Evolutionary conservation across 2,113 vertebrate species (phyloP).

Genomic region (Scartelaos histophorus): DNA sequence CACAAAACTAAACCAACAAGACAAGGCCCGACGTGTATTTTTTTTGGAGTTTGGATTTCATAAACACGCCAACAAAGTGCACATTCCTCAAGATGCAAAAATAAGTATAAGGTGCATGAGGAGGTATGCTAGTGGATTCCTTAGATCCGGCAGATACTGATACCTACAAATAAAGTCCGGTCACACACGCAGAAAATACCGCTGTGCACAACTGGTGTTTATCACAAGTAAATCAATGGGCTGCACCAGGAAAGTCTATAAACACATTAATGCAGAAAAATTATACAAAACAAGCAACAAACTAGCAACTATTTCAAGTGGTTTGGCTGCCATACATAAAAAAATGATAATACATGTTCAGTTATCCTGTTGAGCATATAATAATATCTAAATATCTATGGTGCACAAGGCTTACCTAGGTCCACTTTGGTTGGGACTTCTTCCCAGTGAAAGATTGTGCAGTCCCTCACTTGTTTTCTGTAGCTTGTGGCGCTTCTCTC

Average conservation of each 20-base stretch:
- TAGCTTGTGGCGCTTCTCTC: background rate
- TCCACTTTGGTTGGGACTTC: constrained; percentile 31
- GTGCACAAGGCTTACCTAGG: constrained; percentile 36
- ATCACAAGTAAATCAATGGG: background rate
- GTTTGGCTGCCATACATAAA: background rate
- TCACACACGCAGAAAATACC: background rate
- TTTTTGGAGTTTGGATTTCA: constrained; percentile 6
- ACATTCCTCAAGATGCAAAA: background rate
- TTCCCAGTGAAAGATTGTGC: constrained; percentile 36
- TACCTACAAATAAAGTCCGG: background rate
- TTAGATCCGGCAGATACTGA: background rate
- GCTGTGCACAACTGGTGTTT: constrained; percentile 1
- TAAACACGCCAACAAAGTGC: background rate
- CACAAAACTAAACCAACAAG: background rate
- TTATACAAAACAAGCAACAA: constrained; percentile 19
- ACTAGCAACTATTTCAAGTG: constrained; percentile 46
- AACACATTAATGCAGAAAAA: constrained; percentile 20
- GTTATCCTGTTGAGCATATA: constrained; percentile 1
- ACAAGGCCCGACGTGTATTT: background rate
- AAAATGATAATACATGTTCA: background rate
- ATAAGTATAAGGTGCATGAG: background rate
- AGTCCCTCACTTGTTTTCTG: constrained; percentile 37
- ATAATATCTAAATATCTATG: background rate
- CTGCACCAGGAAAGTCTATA: constrained; percentile 9
- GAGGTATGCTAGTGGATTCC: background rate